Base-by-base conservation (phyloP, 2,888 invertebrate genomes). In the Linnaemya vulpina region DNA sequence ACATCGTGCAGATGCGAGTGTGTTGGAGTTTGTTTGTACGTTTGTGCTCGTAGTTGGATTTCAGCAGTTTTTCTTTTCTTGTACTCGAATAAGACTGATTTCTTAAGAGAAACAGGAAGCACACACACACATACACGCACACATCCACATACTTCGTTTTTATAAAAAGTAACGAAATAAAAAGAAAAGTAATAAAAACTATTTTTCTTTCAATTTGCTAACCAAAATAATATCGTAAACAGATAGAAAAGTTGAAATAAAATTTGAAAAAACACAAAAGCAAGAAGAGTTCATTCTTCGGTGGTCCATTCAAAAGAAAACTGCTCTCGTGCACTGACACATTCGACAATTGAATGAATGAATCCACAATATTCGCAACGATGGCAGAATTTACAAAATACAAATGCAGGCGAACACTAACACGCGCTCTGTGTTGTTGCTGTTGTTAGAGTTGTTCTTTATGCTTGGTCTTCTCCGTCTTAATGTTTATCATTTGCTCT, bases 261-360 rank as follows among this genome's bases (percentile, higher is more conserved):
- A 70, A 71, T 9, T 20, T 43, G 3, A 53, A 65, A 43, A 35
- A 67, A 77, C n/a, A n/a, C n/a, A 60, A 62, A 30, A 30, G 30
- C 0, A 9, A 58, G 65, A 67, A 43, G 25, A 75, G 49, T 35
- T 63, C 53, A 17, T 63, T 75, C 51, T 75, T 68, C 62, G 63
- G 55, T 25, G 25, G 70, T 49, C 75, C 70, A 76, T 82, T 82
- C 70, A 76, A 70, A 60, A 17, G 25, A 68, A 30, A 30, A 75
- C 74, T 68, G 51, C 68, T 68, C 25, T 75, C 43, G 30, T 81
- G 62, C 51, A 53, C 75, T 75, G 75, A 75, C 81, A 75, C 75
- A 75, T 81, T 81, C 81, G 81, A 81, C 75, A 81, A 81, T 81
- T 75, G 75, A 81, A 68, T 81, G 68, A 75, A 81, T 46, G 60